Evolutionary conservation across 2,888 invertebrate species (phyloP), one percentile per base, ranked within the genome.

Genomic region (Cryptosula pallasiana): DNA sequence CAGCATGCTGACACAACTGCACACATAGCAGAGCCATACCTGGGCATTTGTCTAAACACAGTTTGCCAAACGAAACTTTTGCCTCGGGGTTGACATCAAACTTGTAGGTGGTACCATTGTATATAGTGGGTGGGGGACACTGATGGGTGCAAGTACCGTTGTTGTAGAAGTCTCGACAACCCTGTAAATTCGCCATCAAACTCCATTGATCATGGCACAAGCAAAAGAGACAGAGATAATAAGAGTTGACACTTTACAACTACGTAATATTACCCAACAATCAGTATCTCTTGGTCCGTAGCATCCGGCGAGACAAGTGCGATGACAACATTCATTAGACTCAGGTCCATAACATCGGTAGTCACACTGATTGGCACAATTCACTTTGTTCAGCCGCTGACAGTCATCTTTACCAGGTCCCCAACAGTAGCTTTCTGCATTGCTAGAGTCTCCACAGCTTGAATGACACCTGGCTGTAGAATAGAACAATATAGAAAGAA

Each of bases 191-290:
- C 13, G 20, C 45, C 9, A 45, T 13, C 45, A 45, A n/a, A n/a
- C n/a, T n/a, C n/a, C n/a, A n/a, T n/a, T n/a, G n/a, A n/a, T n/a
- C n/a, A n/a, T n/a, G n/a, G n/a, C n/a, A n/a, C n/a, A n/a, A n/a
- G n/a, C n/a, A n/a, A n/a, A n/a, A n/a, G n/a, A n/a, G n/a, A n/a
- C n/a, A n/a, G n/a, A n/a, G n/a, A n/a, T n/a, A n/a, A n/a, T n/a
- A n/a, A n/a, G n/a, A n/a, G n/a, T n/a, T n/a, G n/a, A n/a, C n/a
- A n/a, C n/a, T n/a, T n/a, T n/a, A n/a, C n/a, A n/a, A n/a, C n/a
- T n/a, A n/a, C n/a, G n/a, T n/a, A n/a, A n/a, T n/a, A n/a, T 36
- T 29, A 70, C 70, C 70, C 70, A 70, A 54, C 70, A 70, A 2
- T 70, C 35, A 5, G 45, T 70, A 16, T 34, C 55, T 2, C 5